Percentiles rank a stretch among this genome's conserved stretches.
Evolutionary conservation across 2,888 invertebrate genomes (phyloP).

Genomic region (Lumbricus terrestris): DNA sequence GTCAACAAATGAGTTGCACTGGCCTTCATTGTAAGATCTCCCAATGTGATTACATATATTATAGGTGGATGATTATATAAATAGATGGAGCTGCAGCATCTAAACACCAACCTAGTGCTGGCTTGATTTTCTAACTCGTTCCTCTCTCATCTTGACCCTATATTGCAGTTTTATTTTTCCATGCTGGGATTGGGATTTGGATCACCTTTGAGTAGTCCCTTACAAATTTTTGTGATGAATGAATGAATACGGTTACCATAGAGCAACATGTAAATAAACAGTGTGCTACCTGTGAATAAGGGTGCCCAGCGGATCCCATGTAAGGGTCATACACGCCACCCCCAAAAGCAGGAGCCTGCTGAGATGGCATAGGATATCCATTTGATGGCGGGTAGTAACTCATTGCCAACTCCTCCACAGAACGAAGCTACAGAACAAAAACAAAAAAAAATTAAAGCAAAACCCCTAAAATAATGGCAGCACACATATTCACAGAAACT

Average conservation of each 20-base stretch:
- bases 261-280: background rate
- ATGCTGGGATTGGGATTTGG: too few species aligned
- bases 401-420: background rate
- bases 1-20: background rate
- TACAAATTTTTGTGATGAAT: too few species aligned
- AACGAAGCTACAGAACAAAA: background rate
- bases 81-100: too few species aligned
- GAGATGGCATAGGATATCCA: slow-evolving; percentile 8
- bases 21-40: background rate
- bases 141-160: too few species aligned
- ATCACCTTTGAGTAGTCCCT: too few species aligned
- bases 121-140: too few species aligned
- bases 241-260: too few species aligned
- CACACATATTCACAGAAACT: too few species aligned
- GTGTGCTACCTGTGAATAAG: background rate
- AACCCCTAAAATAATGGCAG: background rate
- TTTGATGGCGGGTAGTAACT: background rate
- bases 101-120: too few species aligned
- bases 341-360: background rate
- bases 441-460: background rate
- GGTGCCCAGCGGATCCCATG: background rate
- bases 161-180: too few species aligned
- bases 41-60: too few species aligned
- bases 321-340: background rate
- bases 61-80: too few species aligned